These are phyloP conservation scores for Homarus americanus DNA, from an alignment of 1,140 invertebrate genomes.

Conservation along the genomic window DNA sequence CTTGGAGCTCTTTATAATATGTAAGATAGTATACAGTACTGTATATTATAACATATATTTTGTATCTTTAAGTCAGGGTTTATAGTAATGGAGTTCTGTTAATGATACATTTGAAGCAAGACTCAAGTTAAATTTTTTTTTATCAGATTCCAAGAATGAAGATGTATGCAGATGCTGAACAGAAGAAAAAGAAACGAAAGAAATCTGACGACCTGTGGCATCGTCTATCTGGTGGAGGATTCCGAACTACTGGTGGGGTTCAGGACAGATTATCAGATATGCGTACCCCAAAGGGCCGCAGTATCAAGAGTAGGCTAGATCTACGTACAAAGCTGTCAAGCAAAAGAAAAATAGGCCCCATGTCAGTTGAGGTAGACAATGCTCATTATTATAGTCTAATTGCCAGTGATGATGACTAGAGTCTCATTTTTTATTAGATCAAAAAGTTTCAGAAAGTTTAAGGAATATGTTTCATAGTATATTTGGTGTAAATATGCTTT, in stretches of 20 bases:
- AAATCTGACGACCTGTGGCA: background rate
- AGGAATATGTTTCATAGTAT: background rate
- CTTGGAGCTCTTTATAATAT: too few relatives aligned
- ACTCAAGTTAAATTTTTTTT: too few relatives aligned
- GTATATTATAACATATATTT: too few relatives aligned
- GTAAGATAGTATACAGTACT: too few relatives aligned
- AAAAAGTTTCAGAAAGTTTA: background rate
- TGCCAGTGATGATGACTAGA: background rate
- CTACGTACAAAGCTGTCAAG: background rate
- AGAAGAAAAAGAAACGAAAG: slow-evolving; percentile 60
- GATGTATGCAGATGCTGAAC: slow-evolving; percentile 71
- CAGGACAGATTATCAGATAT: background rate
- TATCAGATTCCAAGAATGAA: slow-evolving; percentile 66
- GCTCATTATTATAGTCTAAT: slow-evolving; percentile 2
- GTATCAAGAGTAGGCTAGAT: background rate
- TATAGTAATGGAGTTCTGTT: too few relatives aligned
- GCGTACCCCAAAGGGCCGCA: background rate
- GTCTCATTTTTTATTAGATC: background rate
- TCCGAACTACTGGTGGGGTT: background rate
- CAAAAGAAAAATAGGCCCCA: background rate
- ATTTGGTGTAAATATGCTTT: background rate
- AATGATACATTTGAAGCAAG: too few relatives aligned
- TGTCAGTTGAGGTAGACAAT: slow-evolving; percentile 11
- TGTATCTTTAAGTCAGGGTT: too few relatives aligned
- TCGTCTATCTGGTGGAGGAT: background rate